A percentile compares a stretch with the other conserved stretches of the same genome.
Conservation (phyloP, 2,888 invertebrate species). For the Therioaphis trifolii region DNA sequence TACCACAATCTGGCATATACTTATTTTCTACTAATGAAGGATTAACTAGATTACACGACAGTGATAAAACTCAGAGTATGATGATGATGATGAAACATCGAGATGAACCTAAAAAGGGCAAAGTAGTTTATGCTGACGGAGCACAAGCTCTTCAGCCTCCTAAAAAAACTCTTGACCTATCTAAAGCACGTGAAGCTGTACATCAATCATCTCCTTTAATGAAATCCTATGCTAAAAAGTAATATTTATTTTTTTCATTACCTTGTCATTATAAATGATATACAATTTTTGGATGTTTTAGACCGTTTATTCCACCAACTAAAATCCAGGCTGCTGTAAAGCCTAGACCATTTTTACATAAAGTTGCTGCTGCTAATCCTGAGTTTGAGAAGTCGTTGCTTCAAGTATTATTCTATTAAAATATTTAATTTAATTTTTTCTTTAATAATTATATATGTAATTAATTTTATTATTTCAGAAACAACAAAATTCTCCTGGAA, state of each 20-base stretch:
- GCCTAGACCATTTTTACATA: constrained; percentile 59
- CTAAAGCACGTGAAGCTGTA: constrained; percentile 50
- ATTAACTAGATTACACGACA: constrained; percentile 41
- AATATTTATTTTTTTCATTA: not conserved
- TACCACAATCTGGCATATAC: constrained; percentile 54
- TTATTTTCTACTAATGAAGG: constrained; percentile 44
- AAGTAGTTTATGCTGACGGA: constrained; percentile 49
- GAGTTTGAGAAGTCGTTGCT: constrained; percentile 54
- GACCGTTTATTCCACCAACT: constrained; percentile 29
- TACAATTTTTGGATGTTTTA: not conserved
- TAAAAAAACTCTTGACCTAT: constrained; percentile 44
- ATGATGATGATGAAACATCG: constrained; percentile 58
- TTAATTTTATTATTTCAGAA: constrained; percentile 34
- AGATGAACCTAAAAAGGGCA: constrained; percentile 51
- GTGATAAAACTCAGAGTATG: constrained; percentile 56
- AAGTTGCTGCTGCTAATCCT: constrained; percentile 61
- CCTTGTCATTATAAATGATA: not conserved
- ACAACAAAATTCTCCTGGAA: constrained; percentile 45
- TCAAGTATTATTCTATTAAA: constrained; percentile 10
- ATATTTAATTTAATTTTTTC: not conserved
- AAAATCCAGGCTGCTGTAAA: constrained; percentile 60
- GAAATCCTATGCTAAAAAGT: constrained; percentile 58
- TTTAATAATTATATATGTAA: not conserved
- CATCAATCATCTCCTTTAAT: constrained; percentile 53
- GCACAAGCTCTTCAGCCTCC: constrained; percentile 37